Base-by-base conservation (phyloP, 2,888 invertebrate species). In the Gandaritis pyraliata region DNA sequence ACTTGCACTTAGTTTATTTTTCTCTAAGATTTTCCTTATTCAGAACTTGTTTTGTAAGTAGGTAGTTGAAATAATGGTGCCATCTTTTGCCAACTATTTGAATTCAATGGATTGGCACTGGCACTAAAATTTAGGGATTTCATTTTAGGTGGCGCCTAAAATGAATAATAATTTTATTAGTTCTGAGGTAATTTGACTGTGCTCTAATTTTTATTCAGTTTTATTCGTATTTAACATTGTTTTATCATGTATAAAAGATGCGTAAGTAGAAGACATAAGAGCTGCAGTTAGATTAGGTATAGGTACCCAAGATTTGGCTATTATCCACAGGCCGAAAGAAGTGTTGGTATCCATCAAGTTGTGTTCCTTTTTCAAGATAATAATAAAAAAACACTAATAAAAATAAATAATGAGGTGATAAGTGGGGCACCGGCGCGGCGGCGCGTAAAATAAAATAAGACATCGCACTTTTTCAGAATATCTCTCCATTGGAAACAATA, bases 381-480 rank as follows among this genome's bases (percentile, higher is more conserved):
- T 23, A 23, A 3, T 23, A 6, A 23, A 23, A 23, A 6, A 23
- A 8, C 15, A 15, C 8, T 41, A 5, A 16, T 15, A 7, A 16
- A 15, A 16, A 43, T 41, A 18, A 18, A 18, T 12, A 45, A 46
- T 12, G 18, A 46, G 46, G 29, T 46, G 8, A 33, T 8, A 6
- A n/a, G n/a, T 54, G 38, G 46, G 36, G n/a, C 46, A 55, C 47
- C 38, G 55, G 55, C 39, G 39, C 23, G 16, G 38, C 38, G 55
- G 55, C 39, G 39, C 23, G 16, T 55, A 23, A 43, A 16, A 18
- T 45, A 5, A 13, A 43, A 43, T 2, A 43, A 16, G 16, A 15
- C 41, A 8, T 8, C 0, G 39, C 33, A 33, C 10, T 33, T 43
- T 43, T 16, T 11, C 11, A 0, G 16, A 15, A 6, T 10, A 43